phyloP scores from a whole-genome alignment of 2,113 vertebrate genomes.

The Eurypyga helias region DNA sequence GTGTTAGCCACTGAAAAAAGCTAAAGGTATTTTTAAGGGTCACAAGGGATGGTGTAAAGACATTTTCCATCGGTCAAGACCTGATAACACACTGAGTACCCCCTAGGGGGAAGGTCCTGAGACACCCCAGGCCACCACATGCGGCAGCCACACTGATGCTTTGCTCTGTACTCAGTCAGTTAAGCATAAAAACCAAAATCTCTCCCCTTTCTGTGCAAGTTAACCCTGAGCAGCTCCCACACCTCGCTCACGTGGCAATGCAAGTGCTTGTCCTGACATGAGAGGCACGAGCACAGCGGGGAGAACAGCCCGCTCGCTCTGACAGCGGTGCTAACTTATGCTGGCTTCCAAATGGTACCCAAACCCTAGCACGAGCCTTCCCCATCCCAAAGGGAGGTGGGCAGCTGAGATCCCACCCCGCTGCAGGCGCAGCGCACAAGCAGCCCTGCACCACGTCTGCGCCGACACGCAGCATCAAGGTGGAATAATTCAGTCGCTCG shows the following conservation, averaged over 20 bases:
- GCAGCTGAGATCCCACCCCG: fast-evolving
- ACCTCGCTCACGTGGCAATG: fast-evolving
- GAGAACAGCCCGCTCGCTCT: neutral
- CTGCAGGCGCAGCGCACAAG: neutral
- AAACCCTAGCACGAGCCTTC: neutral
- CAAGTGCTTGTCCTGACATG: fast-evolving
- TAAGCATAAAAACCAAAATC: no score
- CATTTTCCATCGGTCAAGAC: neutral
- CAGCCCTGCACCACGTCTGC: fast-evolving
- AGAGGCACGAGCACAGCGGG: neutral
- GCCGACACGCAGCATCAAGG: fast-evolving
- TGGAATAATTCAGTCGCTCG: neutral
- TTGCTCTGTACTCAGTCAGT: neutral
- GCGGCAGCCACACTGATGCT: fast-evolving
- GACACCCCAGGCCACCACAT: fast-evolving
- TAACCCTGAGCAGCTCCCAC: neutral
- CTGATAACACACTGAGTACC: fast-evolving
- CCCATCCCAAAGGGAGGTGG: fast-evolving
- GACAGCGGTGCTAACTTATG: neutral
- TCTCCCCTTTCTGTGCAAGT: neutral
- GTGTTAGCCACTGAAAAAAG: neutral
- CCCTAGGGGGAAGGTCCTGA: neutral
- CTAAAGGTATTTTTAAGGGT: neutral
- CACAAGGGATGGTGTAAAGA: neutral
- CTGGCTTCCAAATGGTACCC: neutral